Percentiles rank a stretch among this genome's conserved stretches.
Evolutionary conservation across 2,888 invertebrate genomes (phyloP).

Genomic region (Antitype chi): DNA sequence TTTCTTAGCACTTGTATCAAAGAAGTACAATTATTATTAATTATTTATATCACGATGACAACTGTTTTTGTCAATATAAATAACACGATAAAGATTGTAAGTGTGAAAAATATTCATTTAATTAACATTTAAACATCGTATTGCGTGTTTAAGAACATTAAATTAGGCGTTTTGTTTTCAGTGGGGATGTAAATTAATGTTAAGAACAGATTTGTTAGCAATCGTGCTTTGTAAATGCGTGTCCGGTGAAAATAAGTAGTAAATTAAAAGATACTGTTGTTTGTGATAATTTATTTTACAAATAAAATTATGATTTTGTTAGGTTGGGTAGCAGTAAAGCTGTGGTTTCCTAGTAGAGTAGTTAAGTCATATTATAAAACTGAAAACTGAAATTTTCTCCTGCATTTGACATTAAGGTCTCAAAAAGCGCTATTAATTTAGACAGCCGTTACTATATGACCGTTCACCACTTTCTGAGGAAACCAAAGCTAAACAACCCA

Average conservation of each 20-base stretch:
- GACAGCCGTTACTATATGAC: neutral
- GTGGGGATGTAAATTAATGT: conserved; percentile 21
- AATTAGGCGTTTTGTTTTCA: conserved; percentile 40
- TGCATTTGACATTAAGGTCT: neutral
- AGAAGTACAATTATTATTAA: neutral
- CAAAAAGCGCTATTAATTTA: neutral
- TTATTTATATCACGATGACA: neutral
- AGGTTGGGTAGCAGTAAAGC: neutral
- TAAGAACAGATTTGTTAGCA: conserved; percentile 41
- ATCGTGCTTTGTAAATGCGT: conserved; percentile 29
- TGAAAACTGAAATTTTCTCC: neutral
- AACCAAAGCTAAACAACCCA: neutral
- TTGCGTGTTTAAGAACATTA: conserved; percentile 52
- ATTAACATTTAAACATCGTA: conserved; percentile 45
- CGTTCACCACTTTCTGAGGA: neutral
- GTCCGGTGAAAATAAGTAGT: conserved; percentile 12
- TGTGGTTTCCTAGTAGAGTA: neutral
- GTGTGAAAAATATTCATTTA: conserved; percentile 19
- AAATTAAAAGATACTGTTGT: conserved; percentile 25
- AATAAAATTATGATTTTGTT: conserved; percentile 19
- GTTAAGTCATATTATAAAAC: neutral
- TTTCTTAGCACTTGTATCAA: neutral
- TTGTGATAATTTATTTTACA: conserved; percentile 23
- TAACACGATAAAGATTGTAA: neutral
- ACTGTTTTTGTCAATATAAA: neutral